Evolutionary conservation across 2,797 vertebrate species (phyloP).

Genomic region (Sebastes cheni): DNA sequence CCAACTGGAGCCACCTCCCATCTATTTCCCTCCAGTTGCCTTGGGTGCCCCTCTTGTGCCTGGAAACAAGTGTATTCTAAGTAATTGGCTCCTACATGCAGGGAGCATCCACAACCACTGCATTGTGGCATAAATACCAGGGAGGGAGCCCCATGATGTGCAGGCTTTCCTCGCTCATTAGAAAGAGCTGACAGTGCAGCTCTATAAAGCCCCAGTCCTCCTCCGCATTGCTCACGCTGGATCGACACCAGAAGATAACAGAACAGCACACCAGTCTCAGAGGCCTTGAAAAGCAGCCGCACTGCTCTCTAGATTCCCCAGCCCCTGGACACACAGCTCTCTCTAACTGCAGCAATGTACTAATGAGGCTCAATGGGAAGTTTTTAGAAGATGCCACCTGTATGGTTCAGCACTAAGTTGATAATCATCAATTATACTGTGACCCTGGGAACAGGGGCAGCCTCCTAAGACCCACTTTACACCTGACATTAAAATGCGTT

Average conservation of each 20-base stretch:
- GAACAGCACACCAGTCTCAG: conserved; percentile 55
- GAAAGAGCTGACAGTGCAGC: conserved; percentile 76
- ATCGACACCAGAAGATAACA: conserved; percentile 70
- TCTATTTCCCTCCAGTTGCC: conserved; percentile 12
- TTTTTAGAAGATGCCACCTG: conserved; percentile 13
- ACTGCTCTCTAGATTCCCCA: conserved; percentile 29
- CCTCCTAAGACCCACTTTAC: not conserved
- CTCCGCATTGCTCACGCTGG: conserved; percentile 73
- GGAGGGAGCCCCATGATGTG: conserved; percentile 66
- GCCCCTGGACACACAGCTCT: conserved; percentile 14
- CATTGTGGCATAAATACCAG: conserved; percentile 64
- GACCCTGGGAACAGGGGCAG: not conserved
- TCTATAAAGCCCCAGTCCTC: conserved; percentile 56
- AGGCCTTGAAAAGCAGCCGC: conserved; percentile 47
- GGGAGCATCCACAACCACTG: conserved; percentile 44
- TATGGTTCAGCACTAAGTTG: not conserved
- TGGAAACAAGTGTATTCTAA: conserved; percentile 42
- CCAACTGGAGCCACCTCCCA: conserved; percentile 4
- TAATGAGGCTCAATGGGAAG: conserved; percentile 59
- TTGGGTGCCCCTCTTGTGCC: conserved; percentile 24
- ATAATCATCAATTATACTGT: not conserved
- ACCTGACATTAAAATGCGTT: too few relatives aligned
- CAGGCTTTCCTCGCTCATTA: conserved; percentile 74
- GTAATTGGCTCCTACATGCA: conserved; percentile 48
- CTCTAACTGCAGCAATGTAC: conserved; percentile 51